Evolutionary conservation across 2,113 vertebrate genomes (phyloP).

Genomic region (Thomomys bottae): DNA sequence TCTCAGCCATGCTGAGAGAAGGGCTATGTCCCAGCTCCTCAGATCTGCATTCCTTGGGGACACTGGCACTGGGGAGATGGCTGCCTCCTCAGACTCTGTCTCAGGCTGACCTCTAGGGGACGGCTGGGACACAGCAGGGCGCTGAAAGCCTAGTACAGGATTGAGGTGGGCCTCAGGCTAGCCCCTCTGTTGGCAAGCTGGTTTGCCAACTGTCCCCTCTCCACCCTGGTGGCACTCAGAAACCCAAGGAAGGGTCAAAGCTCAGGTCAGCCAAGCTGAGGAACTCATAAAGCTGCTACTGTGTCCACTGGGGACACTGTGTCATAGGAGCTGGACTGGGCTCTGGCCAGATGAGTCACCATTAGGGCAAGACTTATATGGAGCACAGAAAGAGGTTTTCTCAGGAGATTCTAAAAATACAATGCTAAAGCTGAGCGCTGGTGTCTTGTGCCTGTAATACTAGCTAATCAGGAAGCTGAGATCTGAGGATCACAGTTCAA

Average conservation of each 20-base stretch:
- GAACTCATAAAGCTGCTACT: too few species aligned
- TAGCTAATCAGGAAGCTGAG: too few species aligned
- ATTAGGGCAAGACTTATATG: neutral
- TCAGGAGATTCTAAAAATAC: neutral
- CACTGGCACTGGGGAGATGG: neutral
- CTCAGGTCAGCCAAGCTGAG: neutral
- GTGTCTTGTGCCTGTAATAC: too few species aligned
- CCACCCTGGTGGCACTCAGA: neutral
- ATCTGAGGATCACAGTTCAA: too few species aligned
- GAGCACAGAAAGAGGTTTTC: neutral
- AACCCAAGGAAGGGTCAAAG: neutral
- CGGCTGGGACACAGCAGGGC: constrained; percentile 33
- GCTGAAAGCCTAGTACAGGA: accelerated
- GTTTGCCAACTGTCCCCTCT: neutral
- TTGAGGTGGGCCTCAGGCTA: neutral
- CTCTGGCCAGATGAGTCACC: neutral
- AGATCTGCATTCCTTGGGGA: neutral
- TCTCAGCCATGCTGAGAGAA: too few species aligned
- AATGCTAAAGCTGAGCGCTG: neutral
- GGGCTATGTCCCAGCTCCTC: neutral
- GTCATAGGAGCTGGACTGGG: accelerated
- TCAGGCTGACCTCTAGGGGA: constrained; percentile 77
- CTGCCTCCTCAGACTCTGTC: constrained; percentile 13
- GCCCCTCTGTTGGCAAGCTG: neutral
- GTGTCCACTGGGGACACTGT: too few species aligned